phyloP scores from a whole-genome alignment of 2,888 invertebrate genomes.

The Pterostichus madidus region DNA sequence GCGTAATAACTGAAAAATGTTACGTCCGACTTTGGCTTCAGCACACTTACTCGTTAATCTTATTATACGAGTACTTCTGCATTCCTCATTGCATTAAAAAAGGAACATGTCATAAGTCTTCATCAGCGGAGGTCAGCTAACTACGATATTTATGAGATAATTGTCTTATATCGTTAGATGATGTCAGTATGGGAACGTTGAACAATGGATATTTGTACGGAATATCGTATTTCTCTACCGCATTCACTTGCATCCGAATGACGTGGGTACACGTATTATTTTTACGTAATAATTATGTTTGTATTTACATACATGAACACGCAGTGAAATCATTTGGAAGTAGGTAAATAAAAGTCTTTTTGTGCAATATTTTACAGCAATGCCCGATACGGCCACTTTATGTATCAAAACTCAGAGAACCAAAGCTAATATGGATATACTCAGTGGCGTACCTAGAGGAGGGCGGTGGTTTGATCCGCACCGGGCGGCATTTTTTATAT shows the following conservation, averaged over 20 bases:
- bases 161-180: constrained; percentile 30
- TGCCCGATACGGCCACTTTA: too few relatives aligned
- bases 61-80: constrained; percentile 10
- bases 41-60: not conserved
- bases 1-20: constrained; percentile 6
- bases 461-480: too few relatives aligned
- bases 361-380: too few relatives aligned
- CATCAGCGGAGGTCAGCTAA: not conserved
- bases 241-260: not conserved
- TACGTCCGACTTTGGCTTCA: constrained; percentile 13
- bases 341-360: too few relatives aligned
- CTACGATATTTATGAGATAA: constrained; percentile 35
- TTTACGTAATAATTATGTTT: not conserved
- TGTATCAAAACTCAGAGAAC: too few relatives aligned
- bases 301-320: too few relatives aligned
- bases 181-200: constrained; percentile 10
- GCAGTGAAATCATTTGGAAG: too few relatives aligned
- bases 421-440: too few relatives aligned
- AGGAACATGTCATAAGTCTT: not conserved
- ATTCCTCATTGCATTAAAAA: constrained; percentile 1
- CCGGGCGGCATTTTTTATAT: too few relatives aligned
- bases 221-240: constrained; percentile 3
- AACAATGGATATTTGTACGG: constrained; percentile 1
- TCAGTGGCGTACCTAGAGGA: too few relatives aligned
- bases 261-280: not conserved